Percentiles rank a stretch among this genome's conserved stretches.
Evolutionary conservation across 1,140 invertebrate species (phyloP).

Genomic region (Aphelenchoides avenae): DNA sequence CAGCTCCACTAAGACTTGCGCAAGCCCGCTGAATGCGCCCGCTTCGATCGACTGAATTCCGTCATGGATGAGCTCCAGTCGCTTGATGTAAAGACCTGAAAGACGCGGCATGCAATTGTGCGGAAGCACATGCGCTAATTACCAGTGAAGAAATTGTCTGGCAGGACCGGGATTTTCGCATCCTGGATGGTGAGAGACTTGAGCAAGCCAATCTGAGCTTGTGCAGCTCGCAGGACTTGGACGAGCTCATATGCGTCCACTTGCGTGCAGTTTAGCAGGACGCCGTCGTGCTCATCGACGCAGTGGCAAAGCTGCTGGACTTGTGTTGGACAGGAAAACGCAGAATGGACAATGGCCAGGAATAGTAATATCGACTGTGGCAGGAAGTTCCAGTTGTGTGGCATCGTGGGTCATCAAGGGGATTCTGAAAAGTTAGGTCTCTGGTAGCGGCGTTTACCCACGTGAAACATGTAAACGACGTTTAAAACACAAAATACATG

Average conservation of each 20-base stretch:
- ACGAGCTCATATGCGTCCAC: constrained; percentile 11
- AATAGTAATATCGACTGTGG: neutral
- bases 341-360: neutral
- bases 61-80: constrained; percentile 44
- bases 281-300: constrained; percentile 38
- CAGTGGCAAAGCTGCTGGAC: constrained; percentile 28
- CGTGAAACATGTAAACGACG: neutral
- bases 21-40: constrained; percentile 50
- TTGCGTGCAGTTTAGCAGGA: constrained; percentile 29
- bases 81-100: constrained; percentile 55
- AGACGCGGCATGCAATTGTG: too few relatives aligned
- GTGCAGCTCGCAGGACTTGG: constrained; percentile 34
- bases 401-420: neutral
- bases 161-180: constrained; percentile 25
- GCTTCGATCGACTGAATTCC: constrained; percentile 41
- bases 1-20: constrained; percentile 46
- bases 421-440: neutral
- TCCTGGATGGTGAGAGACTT: constrained; percentile 43
- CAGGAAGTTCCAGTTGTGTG: neutral
- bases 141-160: constrained; percentile 48
- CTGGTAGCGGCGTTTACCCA: neutral
- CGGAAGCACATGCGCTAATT: too few relatives aligned
- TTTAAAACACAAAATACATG: neutral
- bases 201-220: constrained; percentile 50
- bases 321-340: constrained; percentile 22